Base-by-base conservation (phyloP, 2,888 invertebrate species). In the Temnothorax unifasciatus region DNA sequence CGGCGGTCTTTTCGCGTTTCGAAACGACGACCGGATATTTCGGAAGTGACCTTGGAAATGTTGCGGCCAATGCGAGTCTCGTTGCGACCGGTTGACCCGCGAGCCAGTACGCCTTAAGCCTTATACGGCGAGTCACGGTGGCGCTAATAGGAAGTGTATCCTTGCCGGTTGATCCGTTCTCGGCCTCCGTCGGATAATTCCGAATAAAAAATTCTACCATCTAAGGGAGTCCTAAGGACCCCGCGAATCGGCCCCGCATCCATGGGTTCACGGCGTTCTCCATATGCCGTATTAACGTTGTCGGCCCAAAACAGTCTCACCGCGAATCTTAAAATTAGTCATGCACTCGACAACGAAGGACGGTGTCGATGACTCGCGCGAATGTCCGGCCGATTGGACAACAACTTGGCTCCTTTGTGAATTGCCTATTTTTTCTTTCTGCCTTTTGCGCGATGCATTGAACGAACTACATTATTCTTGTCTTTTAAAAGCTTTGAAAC, bases 151-250 rank as follows among this genome's bases (percentile, higher is more conserved):
- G 92, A 92, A 93, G 92, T 89, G 86, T 92, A 92, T 91, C 91
- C 92, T 91, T 91, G 91, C 88, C 88, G 86, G 88, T 89, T 89
- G 90, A 90, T 92, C 88, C 86, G 88, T 87, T 86, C 90, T 86
- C 90, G 92, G 90, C 92, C 92, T 92, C 92, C 91, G 89, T 82
- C 71, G 86, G 89, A 90, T 90, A 88, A 91, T 91, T 91, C 89
- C 89, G 84, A 90, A 90, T 92, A 91, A 93, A 90, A 93, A 92
- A 90, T 92, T 89, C 89, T 89, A 86, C 93, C 93, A 89, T 93
- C 93, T 93, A 93, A 89, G 93, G 93, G 90, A 91, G 92, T 92
- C 90, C 92, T 92, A 92, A 93, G 90, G 92, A 93, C 92, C 89
- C 66, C 50, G 50, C 59, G 66, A 25, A 25, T 66, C 82, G 41